phyloP scores from a whole-genome alignment of 2,113 vertebrate genomes.

The Xiphophorus maculatus region DNA sequence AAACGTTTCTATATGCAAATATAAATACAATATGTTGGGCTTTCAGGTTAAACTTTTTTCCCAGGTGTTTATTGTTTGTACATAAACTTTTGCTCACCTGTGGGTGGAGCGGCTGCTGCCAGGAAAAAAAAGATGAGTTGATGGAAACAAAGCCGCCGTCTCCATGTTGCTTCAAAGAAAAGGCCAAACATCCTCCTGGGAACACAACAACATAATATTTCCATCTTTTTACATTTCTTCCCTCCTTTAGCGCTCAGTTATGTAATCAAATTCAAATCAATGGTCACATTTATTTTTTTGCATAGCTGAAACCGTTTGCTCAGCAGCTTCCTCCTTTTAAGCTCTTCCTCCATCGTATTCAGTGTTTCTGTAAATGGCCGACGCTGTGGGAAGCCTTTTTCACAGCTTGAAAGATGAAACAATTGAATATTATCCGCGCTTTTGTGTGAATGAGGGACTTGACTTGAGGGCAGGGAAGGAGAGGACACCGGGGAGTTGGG shows the following conservation, averaged over 20 bases:
- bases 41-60: background rate
- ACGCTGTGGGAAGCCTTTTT: background rate
- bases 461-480: conserved; percentile 46
- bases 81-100: conserved; percentile 34
- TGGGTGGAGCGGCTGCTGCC: conserved; percentile 10
- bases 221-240: background rate
- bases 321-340: conserved; percentile 1
- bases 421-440: conserved; percentile 2
- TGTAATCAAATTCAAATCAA: background rate
- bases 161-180: conserved; percentile 10
- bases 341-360: background rate
- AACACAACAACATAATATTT: background rate
- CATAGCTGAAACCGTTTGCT: background rate
- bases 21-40: too few relatives aligned
- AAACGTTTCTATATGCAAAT: too few relatives aligned
- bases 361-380: background rate
- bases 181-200: conserved; percentile 49
- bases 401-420: conserved; percentile 25
- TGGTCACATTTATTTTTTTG: too few relatives aligned
- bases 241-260: background rate
- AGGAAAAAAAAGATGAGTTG: conserved; percentile 15
- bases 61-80: too few relatives aligned
- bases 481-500: background rate
- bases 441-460: conserved; percentile 29
- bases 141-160: conserved; percentile 22